Conservation (phyloP, 2,797 vertebrate species). For the Apogon talboti region DNA sequence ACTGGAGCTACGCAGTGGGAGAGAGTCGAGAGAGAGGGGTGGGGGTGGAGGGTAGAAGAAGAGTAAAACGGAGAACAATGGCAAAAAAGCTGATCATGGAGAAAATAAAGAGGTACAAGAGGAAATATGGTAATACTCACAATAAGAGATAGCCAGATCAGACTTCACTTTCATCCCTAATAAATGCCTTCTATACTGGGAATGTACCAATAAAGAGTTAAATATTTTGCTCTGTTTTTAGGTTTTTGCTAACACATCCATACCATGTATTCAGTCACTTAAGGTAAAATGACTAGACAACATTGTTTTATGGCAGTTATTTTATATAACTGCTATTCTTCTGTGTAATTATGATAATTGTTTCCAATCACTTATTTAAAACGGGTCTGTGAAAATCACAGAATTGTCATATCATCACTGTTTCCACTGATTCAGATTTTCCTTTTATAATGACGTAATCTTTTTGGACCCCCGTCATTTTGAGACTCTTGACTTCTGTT, state of each 20-base stretch:
- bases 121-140: slow-evolving; percentile 15
- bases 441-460: too few species aligned
- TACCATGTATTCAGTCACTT: too few species aligned
- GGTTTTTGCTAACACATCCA: neutral
- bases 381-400: too few species aligned
- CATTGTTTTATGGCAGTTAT: too few species aligned
- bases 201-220: neutral
- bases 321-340: too few species aligned
- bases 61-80: slow-evolving; percentile 47
- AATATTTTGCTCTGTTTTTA: neutral
- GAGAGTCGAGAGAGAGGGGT: slow-evolving; percentile 32
- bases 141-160: slow-evolving; percentile 2
- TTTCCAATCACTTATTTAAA: too few species aligned
- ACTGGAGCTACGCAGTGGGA: slow-evolving; percentile 68
- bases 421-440: too few species aligned
- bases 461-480: too few species aligned
- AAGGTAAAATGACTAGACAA: too few species aligned
- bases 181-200: neutral
- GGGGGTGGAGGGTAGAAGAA: slow-evolving; percentile 8
- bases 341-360: too few species aligned
- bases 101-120: slow-evolving; percentile 37
- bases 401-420: too few species aligned
- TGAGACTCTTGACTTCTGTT: too few species aligned
- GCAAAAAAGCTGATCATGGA: slow-evolving; percentile 35
- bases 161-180: neutral